A percentile compares a stretch with the other conserved stretches of the same genome.
Conservation (phyloP, 2,113 vertebrate genomes). For the Formicarius rufipectus region DNA sequence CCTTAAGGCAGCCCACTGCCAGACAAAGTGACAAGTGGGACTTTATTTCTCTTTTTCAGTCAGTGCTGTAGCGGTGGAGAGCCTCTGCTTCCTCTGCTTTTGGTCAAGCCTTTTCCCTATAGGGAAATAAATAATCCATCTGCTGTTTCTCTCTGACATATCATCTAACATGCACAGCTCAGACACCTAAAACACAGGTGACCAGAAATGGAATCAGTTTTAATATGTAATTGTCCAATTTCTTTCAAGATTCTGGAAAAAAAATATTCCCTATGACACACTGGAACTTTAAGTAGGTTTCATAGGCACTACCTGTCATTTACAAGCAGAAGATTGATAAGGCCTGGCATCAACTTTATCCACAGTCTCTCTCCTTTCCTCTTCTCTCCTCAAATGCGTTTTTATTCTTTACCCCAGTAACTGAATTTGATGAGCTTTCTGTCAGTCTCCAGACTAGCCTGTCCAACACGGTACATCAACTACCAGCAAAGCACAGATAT, state of each 20-base stretch:
- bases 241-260: conserved; percentile 32
- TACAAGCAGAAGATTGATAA: not conserved
- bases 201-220: conserved; percentile 26
- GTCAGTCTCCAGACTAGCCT: not conserved
- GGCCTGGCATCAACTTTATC: not conserved
- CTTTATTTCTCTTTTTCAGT: not conserved
- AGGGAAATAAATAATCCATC: conserved; percentile 52
- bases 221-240: conserved; percentile 27
- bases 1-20: not conserved
- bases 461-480: accelerated
- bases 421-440: not conserved
- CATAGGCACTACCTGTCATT: not conserved
- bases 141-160: not conserved
- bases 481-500: not conserved
- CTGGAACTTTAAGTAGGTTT: not conserved
- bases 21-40: not conserved
- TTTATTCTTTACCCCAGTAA: not conserved
- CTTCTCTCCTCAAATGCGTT: not conserved
- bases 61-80: not conserved
- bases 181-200: conserved; percentile 15
- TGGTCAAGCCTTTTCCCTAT: not conserved
- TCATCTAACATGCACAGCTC: not conserved
- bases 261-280: not conserved
- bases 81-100: not conserved
- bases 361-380: not conserved